These are phyloP conservation scores for Cyclina sinensis DNA, from an alignment of 1,140 invertebrate genomes.

Conservation along the genomic window DNA sequence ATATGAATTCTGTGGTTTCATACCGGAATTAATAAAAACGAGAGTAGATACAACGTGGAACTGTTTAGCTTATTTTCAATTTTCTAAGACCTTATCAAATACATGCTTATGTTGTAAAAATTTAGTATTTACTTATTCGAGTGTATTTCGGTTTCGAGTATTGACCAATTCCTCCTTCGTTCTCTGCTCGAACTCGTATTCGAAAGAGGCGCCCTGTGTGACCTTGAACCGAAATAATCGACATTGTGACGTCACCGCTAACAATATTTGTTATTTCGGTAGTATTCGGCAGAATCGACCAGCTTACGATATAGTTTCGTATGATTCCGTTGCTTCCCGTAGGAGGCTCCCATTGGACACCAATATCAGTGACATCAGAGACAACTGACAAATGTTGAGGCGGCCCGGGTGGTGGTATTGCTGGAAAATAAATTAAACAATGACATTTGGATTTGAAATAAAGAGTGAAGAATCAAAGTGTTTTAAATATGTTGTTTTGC, in stretches of 20 bases:
- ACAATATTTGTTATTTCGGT: conserved; percentile 8
- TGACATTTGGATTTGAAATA: no score
- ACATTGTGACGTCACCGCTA: conserved; percentile 25
- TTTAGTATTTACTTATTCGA: conserved; percentile 9
- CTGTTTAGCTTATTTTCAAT: no score
- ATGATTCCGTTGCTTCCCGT: conserved; percentile 28
- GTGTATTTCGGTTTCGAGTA: conserved; percentile 15
- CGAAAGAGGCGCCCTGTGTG: conserved; percentile 6
- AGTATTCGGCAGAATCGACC: conserved; percentile 13
- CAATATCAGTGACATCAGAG: conserved; percentile 28
- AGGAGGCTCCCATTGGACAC: conserved; percentile 34
- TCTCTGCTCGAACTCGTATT: conserved; percentile 26
- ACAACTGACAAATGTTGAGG: conserved; percentile 9
- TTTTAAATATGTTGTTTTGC: no score
- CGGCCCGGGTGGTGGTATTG: background rate
- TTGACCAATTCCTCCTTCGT: background rate
- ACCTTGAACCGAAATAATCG: background rate
- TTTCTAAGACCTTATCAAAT: no score
- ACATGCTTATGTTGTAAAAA: no score
- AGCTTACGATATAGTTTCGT: conserved; percentile 36
- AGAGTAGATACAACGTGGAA: no score
- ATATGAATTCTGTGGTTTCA: no score
- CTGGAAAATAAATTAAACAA: conserved; percentile 8
- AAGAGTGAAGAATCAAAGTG: no score
- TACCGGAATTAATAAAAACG: no score